A percentile compares a stretch with the other conserved stretches of the same genome.
Conservation (phyloP, 2,797 vertebrate genomes). For the Artibeus lituratus region DNA sequence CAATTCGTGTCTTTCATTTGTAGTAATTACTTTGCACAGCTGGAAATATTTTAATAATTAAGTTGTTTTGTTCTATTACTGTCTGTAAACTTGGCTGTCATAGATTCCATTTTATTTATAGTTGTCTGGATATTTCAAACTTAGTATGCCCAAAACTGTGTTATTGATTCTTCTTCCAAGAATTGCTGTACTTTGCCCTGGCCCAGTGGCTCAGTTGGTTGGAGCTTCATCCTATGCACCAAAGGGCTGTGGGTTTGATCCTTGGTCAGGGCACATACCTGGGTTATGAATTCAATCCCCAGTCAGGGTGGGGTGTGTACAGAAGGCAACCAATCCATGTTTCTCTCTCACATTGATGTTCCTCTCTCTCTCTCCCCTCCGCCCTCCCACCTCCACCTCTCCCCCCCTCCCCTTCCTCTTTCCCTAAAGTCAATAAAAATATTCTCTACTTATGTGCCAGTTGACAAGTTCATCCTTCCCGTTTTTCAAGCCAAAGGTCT, state of each 20-base stretch:
- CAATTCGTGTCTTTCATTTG: not conserved
- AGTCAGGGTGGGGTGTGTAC: not conserved
- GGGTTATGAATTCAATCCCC: not conserved
- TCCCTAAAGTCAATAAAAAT: not conserved
- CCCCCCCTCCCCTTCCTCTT: too few species aligned
- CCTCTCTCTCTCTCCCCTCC: not conserved
- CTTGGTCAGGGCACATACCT: not conserved
- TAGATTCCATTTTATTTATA: not conserved
- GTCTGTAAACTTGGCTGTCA: not conserved
- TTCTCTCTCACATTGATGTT: not conserved
- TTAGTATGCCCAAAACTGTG: not conserved
- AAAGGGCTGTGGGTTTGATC: not conserved
- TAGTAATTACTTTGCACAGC: not conserved
- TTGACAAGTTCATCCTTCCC: not conserved
- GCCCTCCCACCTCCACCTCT: too few species aligned
- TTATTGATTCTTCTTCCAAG: not conserved
- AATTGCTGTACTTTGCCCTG: not conserved
- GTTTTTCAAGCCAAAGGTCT: not conserved
- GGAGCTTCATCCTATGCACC: not conserved
- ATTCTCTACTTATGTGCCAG: not conserved
- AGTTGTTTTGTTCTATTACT: not conserved
- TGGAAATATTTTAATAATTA: conserved; percentile 1
- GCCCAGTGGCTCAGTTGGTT: not conserved
- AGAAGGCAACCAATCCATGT: not conserved
- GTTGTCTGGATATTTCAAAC: not conserved